Evolutionary conservation across 1,140 invertebrate genomes (phyloP).

Genomic region (Ericerus pela): DNA sequence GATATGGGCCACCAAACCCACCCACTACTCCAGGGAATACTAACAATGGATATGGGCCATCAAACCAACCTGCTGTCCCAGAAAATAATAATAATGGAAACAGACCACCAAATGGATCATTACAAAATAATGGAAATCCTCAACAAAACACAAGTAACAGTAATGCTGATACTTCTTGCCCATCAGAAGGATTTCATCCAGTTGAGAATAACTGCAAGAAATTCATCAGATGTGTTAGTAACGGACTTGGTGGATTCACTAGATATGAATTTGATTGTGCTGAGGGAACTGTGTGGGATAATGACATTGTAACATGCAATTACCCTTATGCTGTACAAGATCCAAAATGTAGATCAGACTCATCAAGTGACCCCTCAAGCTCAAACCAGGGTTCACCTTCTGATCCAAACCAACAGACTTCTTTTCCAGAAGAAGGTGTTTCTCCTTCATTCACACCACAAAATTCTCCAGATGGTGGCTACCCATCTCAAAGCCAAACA

Average conservation of each 20-base stretch:
- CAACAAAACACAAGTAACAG: background rate
- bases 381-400: constrained; percentile 1
- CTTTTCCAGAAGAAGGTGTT: background rate
- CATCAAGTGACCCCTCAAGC: constrained; percentile 9
- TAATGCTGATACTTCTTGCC: constrained; percentile 26
- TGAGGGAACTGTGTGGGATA: constrained; percentile 55
- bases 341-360: constrained; percentile 7
- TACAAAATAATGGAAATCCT: constrained; percentile 4
- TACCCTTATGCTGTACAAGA: constrained; percentile 40
- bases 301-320: constrained; percentile 46
- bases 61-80: constrained; percentile 10
- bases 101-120: constrained; percentile 11
- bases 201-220: constrained; percentile 53
- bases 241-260: constrained; percentile 37
- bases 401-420: background rate
- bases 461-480: constrained; percentile 12
- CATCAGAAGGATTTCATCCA: constrained; percentile 47
- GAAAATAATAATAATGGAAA: constrained; percentile 7
- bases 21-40: background rate
- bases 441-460: background rate
- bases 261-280: constrained; percentile 53
- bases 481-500: background rate
- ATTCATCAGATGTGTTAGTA: constrained; percentile 59
- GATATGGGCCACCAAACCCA: constrained; percentile 1
- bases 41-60: constrained; percentile 7